Evolutionary conservation across 2,113 vertebrate genomes (phyloP).

Genomic region (Dipodomys ordii): DNA sequence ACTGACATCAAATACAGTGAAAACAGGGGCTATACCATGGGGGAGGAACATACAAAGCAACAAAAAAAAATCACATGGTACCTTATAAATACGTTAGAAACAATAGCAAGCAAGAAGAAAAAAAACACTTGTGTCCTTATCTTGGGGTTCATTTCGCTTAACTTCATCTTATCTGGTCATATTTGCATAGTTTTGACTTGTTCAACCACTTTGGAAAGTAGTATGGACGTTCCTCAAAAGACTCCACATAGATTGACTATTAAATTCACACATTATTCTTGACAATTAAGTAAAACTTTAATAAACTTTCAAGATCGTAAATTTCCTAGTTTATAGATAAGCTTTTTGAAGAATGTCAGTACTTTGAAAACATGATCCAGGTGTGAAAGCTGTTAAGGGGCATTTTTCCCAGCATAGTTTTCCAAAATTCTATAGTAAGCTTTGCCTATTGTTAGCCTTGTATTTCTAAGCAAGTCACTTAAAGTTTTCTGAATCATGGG

Average conservation of each 20-base stretch:
- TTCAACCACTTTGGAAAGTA: too few relatives aligned
- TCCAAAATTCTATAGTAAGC: background rate
- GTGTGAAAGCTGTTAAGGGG: background rate
- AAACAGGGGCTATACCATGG: too few relatives aligned
- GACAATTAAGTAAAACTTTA: background rate
- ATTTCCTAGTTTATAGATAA: background rate
- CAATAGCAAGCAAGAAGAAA: too few relatives aligned
- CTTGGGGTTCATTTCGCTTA: too few relatives aligned
- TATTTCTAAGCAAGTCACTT: background rate
- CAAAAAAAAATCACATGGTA: too few relatives aligned
- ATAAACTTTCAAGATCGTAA: background rate
- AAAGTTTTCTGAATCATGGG: background rate
- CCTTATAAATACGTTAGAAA: too few relatives aligned
- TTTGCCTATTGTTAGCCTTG: background rate
- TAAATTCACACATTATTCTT: background rate
- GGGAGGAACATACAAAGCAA: too few relatives aligned
- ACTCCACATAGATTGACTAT: background rate
- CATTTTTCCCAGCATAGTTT: background rate
- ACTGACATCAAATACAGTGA: too few relatives aligned
- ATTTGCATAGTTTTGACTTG: too few relatives aligned
- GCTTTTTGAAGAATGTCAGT: background rate
- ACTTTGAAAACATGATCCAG: background rate
- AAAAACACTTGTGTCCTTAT: too few relatives aligned
- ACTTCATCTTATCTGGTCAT: too few relatives aligned
- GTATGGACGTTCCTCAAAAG: too few relatives aligned